Evolutionary conservation across 2,113 vertebrate species (phyloP).

Genomic region (Amphiprion percula): DNA sequence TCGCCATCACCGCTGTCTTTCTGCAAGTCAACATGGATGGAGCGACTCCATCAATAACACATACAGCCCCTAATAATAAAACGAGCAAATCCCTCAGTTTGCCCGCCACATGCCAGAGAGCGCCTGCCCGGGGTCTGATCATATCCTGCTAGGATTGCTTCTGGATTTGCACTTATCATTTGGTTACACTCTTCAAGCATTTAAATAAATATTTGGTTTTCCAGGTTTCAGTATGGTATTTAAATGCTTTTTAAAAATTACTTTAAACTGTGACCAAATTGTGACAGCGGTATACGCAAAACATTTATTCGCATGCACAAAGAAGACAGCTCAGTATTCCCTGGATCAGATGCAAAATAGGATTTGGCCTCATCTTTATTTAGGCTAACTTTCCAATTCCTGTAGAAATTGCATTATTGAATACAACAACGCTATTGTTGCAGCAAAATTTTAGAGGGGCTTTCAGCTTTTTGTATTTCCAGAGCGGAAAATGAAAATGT

Average conservation of each 20-base stretch:
- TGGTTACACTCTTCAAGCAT: slow-evolving; percentile 24
- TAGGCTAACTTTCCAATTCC: slow-evolving; percentile 54
- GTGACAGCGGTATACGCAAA: slow-evolving; percentile 12
- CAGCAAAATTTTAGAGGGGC: slow-evolving; percentile 43
- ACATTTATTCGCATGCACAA: slow-evolving; percentile 11
- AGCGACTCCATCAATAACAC: slow-evolving; percentile 68
- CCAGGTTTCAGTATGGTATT: background rate
- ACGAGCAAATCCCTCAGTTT: slow-evolving; percentile 62
- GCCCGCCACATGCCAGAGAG: slow-evolving; percentile 44
- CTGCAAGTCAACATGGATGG: slow-evolving; percentile 72
- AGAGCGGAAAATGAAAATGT: slow-evolving; percentile 58
- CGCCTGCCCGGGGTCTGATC: slow-evolving; percentile 37
- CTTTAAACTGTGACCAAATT: slow-evolving; percentile 24
- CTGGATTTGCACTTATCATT: slow-evolving; percentile 56
- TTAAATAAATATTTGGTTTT: slow-evolving; percentile 22
- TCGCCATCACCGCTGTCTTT: slow-evolving; percentile 64
- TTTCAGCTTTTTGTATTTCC: slow-evolving; percentile 54
- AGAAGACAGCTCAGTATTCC: slow-evolving; percentile 6
- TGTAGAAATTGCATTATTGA: slow-evolving; percentile 64
- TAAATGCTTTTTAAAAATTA: background rate
- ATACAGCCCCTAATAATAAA: slow-evolving; percentile 67
- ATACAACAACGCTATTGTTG: slow-evolving; percentile 70
- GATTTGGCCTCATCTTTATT: slow-evolving; percentile 63
- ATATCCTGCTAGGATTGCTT: slow-evolving; percentile 45
- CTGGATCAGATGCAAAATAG: slow-evolving; percentile 48